Conservation (phyloP, 2,113 vertebrate species). For the Myiozetetes cayanensis region DNA sequence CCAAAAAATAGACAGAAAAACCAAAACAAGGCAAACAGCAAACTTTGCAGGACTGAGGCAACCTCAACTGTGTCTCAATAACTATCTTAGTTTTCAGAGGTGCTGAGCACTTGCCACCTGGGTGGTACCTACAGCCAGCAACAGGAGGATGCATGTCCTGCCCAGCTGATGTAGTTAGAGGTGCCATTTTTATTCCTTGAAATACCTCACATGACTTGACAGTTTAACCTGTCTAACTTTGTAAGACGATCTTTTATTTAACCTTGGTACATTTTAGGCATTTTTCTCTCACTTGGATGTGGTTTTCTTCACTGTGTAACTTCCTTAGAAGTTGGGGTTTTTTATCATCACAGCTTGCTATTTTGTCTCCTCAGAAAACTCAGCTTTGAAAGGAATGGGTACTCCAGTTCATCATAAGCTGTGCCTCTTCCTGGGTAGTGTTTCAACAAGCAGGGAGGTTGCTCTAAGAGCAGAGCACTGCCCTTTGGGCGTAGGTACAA, state of each 20-base stretch:
- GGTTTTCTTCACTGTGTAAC: not conserved
- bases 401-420: not conserved
- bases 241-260: not conserved
- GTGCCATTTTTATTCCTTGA: not conserved
- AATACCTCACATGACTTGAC: not conserved
- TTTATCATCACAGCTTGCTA: not conserved
- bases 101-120: not conserved
- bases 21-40: not conserved
- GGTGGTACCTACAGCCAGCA: not conserved
- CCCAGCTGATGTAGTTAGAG: not conserved
- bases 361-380: not conserved
- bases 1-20: not conserved
- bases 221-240: not conserved
- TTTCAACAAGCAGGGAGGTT: not conserved
- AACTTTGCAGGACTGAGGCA: not conserved
- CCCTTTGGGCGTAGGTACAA: not conserved
- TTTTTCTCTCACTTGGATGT: not conserved
- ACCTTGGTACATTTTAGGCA: not conserved
- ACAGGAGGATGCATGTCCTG: not conserved
- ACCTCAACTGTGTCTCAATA: not conserved
- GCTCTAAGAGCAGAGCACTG: not conserved
- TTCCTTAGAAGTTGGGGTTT: not conserved
- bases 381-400: not conserved
- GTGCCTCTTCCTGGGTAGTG: not conserved
- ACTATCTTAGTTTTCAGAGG: not conserved